A percentile compares a stretch with the other conserved stretches of the same genome.
Evolutionary conservation across 2,888 invertebrate genomes (phyloP).

Genomic region (Therioaphis trifolii): DNA sequence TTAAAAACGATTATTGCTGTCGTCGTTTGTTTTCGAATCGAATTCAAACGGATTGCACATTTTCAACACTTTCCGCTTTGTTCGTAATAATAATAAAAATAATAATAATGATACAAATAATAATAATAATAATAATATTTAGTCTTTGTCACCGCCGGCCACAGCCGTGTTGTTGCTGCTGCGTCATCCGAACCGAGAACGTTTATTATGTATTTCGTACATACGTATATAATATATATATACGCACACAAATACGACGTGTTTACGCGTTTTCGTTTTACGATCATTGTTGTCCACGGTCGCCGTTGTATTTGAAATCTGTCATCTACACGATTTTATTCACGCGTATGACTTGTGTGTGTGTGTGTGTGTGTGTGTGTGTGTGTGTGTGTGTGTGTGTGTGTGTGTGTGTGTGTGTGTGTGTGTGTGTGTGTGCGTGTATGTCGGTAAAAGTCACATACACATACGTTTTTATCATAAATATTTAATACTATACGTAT

Average conservation of each 20-base stretch:
- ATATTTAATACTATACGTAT: neutral
- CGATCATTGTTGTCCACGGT: neutral
- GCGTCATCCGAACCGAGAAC: too few relatives aligned
- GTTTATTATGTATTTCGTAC: too few relatives aligned
- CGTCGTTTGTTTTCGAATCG: constrained; percentile 21
- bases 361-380: too few relatives aligned
- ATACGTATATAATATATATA: too few relatives aligned
- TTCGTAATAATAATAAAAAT: neutral
- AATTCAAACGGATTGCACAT: constrained; percentile 3
- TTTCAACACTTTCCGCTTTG: neutral
- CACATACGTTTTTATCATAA: neutral
- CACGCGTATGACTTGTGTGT: neutral
- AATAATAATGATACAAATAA: too few relatives aligned
- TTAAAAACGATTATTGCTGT: constrained; percentile 34
- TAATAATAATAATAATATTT: neutral
- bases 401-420: too few relatives aligned
- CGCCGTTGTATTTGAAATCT: neutral
- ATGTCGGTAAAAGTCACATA: too few relatives aligned
- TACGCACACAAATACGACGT: too few relatives aligned
- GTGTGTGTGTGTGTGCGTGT: too few relatives aligned
- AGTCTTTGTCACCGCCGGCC: neutral
- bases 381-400: too few relatives aligned
- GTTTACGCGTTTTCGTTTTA: neutral
- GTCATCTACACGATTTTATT: neutral
- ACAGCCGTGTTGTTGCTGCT: neutral